phyloP scores from a whole-genome alignment of 1,140 invertebrate genomes.

The Formica exsecta region DNA sequence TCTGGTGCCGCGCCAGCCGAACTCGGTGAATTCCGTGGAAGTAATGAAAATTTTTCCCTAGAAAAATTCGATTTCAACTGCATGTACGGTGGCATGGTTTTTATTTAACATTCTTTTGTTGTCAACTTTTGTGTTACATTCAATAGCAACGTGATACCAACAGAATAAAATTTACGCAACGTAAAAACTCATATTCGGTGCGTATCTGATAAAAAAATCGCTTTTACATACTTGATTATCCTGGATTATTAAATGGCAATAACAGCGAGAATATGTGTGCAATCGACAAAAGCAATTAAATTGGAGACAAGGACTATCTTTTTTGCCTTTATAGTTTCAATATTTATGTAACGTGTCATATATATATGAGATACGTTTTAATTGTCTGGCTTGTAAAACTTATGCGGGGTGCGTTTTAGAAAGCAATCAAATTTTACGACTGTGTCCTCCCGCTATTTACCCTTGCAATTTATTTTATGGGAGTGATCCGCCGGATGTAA shows the following conservation, averaged over 20 bases:
- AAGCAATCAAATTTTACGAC: constrained; percentile 64
- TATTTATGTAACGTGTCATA: constrained; percentile 48
- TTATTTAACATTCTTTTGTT: constrained; percentile 17
- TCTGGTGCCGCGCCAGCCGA: constrained; percentile 65
- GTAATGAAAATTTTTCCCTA: constrained; percentile 70
- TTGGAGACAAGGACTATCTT: neutral
- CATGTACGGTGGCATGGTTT: neutral
- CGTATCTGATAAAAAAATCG: neutral
- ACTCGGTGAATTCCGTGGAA: constrained; percentile 54
- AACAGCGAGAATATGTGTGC: constrained; percentile 6
- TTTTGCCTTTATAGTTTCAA: constrained; percentile 45
- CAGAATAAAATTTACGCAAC: constrained; percentile 1
- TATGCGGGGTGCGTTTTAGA: constrained; percentile 42
- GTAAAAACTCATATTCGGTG: constrained; percentile 8
- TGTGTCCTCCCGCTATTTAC: neutral
- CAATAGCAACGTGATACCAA: neutral
- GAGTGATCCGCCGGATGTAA: constrained; percentile 33
- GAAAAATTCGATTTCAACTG: constrained; percentile 65
- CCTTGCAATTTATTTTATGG: constrained; percentile 56
- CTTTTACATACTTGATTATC: constrained; percentile 12
- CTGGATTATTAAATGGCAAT: constrained; percentile 20
- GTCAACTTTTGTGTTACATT: constrained; percentile 8
- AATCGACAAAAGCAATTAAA: constrained; percentile 42
- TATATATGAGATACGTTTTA: constrained; percentile 44
- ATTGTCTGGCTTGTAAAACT: constrained; percentile 44